These are phyloP conservation scores for Macaria notata DNA, from an alignment of 2,888 invertebrate genomes.

Conservation along the genomic window DNA sequence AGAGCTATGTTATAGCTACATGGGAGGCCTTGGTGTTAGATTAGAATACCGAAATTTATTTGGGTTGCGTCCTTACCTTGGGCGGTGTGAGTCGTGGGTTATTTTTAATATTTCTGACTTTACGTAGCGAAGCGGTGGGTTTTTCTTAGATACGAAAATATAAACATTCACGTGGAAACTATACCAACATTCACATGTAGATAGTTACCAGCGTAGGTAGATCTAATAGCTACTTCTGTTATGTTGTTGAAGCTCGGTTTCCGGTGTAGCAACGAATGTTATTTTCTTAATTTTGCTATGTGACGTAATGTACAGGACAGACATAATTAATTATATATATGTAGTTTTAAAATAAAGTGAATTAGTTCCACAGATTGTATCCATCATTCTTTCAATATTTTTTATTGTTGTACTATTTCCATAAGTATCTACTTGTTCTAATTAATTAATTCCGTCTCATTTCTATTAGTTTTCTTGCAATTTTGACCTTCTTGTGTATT, in stretches of 20 bases:
- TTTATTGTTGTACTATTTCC: too few relatives aligned
- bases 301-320: too few relatives aligned
- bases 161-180: constrained; percentile 24
- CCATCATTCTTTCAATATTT: too few relatives aligned
- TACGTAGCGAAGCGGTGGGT: constrained; percentile 43
- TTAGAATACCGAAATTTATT: constrained; percentile 61
- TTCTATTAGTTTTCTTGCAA: constrained; percentile 3
- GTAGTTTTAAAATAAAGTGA: too few relatives aligned
- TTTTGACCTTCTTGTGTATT: constrained; percentile 29
- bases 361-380: too few relatives aligned
- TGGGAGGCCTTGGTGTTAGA: constrained; percentile 67
- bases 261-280: too few relatives aligned
- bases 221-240: not conserved
- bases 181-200: constrained; percentile 6
- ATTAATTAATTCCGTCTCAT: too few relatives aligned
- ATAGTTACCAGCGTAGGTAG: constrained; percentile 6
- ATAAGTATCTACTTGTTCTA: too few relatives aligned
- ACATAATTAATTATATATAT: too few relatives aligned
- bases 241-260: too few relatives aligned
- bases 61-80: constrained; percentile 76
- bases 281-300: too few relatives aligned
- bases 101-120: constrained; percentile 68
- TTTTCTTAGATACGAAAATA: constrained; percentile 40
- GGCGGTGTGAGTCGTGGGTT: constrained; percentile 64
- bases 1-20: not conserved